These are phyloP conservation scores for Pemphigus obesinymphae DNA, from an alignment of 1,140 invertebrate species.

Conservation along the genomic window DNA sequence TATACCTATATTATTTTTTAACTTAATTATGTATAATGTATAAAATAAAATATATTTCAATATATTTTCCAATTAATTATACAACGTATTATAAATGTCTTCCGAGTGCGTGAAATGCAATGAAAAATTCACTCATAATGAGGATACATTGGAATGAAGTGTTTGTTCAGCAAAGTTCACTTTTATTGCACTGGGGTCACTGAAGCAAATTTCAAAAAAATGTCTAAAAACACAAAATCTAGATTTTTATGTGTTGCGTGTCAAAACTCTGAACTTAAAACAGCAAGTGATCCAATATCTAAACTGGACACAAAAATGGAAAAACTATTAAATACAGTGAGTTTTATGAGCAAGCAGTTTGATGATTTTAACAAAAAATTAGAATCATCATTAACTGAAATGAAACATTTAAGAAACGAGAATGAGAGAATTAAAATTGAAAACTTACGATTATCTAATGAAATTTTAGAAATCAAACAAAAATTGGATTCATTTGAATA, in stretches of 20 bases:
- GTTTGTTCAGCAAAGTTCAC: neutral
- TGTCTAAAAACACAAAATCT: no score
- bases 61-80: no score
- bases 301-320: no score
- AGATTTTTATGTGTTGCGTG: neutral
- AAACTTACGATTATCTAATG: neutral
- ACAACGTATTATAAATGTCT: neutral
- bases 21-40: no score
- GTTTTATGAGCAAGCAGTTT: no score
- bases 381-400: neutral
- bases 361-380: no score
- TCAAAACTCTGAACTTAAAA: neutral
- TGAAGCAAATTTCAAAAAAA: constrained; percentile 3
- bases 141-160: neutral
- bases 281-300: neutral
- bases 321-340: no score
- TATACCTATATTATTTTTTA: no score
- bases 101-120: neutral
- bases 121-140: neutral
- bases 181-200: neutral
- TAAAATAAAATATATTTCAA: no score
- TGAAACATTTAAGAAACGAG: neutral
- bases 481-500: neutral
- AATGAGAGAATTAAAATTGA: neutral
- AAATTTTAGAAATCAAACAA: neutral